phyloP scores from a whole-genome alignment of 1,140 invertebrate genomes.

The Asbolus verrucosus region DNA sequence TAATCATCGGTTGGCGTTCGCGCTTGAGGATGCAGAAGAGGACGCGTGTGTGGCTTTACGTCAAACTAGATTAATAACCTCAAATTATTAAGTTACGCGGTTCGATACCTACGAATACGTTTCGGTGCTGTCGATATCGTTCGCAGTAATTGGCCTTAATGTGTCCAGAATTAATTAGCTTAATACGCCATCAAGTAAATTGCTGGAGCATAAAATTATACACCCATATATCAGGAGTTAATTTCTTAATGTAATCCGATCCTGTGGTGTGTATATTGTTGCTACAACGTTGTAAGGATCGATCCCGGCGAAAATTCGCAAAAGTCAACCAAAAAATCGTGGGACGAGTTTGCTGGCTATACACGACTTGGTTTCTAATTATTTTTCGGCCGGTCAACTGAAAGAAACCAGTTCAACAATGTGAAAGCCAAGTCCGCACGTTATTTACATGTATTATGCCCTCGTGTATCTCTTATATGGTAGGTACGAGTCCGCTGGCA shows the following conservation, averaged over 20 bases:
- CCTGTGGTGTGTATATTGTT: neutral
- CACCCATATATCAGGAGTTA: slow-evolving; percentile 41
- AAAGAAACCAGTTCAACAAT: neutral
- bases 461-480: neutral
- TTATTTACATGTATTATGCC: slow-evolving; percentile 1
- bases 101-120: slow-evolving; percentile 23
- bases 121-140: slow-evolving; percentile 9
- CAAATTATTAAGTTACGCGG: slow-evolving; percentile 31
- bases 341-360: too few relatives aligned
- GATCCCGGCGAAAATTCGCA: too few relatives aligned
- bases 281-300: neutral
- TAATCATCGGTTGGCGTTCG: too few relatives aligned
- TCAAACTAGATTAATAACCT: slow-evolving; percentile 28
- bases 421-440: slow-evolving; percentile 6
- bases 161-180: slow-evolving; percentile 44
- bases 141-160: slow-evolving; percentile 34
- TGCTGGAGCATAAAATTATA: slow-evolving; percentile 44
- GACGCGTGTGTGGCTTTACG: neutral
- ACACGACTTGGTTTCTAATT: neutral
- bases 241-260: slow-evolving; percentile 42
- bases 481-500: neutral
- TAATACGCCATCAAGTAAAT: slow-evolving; percentile 42
- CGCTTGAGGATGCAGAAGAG: slow-evolving; percentile 8
- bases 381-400: neutral
- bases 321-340: neutral